Evolutionary conservation across 2,888 invertebrate genomes (phyloP).

Genomic region (Eueremaeus valkanovi): DNA sequence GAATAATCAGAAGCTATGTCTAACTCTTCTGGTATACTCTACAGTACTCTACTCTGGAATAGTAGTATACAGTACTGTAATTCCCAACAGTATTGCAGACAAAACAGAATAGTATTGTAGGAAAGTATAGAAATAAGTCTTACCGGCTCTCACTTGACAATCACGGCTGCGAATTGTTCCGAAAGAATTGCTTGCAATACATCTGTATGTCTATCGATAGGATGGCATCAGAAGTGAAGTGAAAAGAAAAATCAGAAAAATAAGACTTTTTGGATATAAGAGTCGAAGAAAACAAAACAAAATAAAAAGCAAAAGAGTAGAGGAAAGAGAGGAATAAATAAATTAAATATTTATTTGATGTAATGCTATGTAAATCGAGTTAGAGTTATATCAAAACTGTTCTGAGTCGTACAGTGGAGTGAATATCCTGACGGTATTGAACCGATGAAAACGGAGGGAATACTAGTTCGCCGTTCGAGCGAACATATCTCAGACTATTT

Average conservation of each 20-base stretch:
- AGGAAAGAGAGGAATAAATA: conserved; percentile 9
- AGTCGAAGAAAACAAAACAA: background rate
- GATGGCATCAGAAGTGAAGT: background rate
- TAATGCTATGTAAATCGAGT: conserved; percentile 29
- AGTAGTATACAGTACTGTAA: background rate
- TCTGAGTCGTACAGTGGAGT: conserved; percentile 49
- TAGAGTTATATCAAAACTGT: too few species aligned
- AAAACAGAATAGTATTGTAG: background rate
- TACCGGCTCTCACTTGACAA: conserved; percentile 52
- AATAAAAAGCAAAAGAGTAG: background rate
- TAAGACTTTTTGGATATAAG: background rate
- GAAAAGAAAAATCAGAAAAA: background rate
- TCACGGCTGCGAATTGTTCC: conserved; percentile 51
- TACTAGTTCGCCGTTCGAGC: conserved; percentile 51
- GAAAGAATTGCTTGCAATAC: conserved; percentile 50
- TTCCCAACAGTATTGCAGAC: background rate
- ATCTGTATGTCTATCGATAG: conserved; percentile 49
- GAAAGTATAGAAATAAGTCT: conserved; percentile 37
- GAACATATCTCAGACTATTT: conserved; percentile 49
- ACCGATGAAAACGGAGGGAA: conserved; percentile 51
- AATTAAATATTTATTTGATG: conserved; percentile 33
- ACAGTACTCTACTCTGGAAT: background rate
- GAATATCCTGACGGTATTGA: conserved; percentile 49
- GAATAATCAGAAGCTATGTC: background rate
- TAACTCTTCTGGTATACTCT: too few species aligned